These are phyloP conservation scores for Phrixothrix hirtus DNA, from an alignment of 2,888 invertebrate genomes.

Conservation along the genomic window DNA sequence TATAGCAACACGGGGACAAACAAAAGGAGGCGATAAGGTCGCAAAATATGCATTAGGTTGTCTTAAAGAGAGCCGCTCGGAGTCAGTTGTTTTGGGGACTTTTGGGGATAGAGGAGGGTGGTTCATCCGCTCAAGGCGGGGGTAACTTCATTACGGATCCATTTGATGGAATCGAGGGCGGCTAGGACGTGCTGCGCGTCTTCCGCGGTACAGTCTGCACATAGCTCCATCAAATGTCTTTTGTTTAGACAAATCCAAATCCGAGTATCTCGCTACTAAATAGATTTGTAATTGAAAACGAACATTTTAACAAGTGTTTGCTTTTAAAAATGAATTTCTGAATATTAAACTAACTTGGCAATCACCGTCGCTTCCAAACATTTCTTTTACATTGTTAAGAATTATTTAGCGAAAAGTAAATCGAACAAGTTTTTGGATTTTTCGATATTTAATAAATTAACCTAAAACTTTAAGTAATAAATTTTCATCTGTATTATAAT, in stretches of 20 bases:
- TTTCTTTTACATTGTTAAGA: too few species aligned
- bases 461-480: too few species aligned
- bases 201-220: slow-evolving; percentile 43
- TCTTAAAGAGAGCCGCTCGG: slow-evolving; percentile 50
- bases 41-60: slow-evolving; percentile 53
- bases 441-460: too few species aligned
- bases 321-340: neutral
- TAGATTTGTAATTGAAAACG: slow-evolving; percentile 15
- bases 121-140: slow-evolving; percentile 41
- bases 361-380: too few species aligned
- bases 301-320: slow-evolving; percentile 5
- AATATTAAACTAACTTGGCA: neutral
- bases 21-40: slow-evolving; percentile 51
- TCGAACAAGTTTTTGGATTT: too few species aligned
- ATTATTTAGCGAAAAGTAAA: too few species aligned
- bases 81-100: slow-evolving; percentile 42
- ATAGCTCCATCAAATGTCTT: slow-evolving; percentile 33
- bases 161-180: slow-evolving; percentile 72
- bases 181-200: slow-evolving; percentile 49
- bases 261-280: slow-evolving; percentile 14
- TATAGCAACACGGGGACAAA: slow-evolving; percentile 43
- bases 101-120: slow-evolving; percentile 36
- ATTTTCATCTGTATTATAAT: too few species aligned
- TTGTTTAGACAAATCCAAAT: slow-evolving; percentile 31
- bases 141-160: slow-evolving; percentile 79